Percentiles rank a stretch among this genome's conserved stretches.
Conservation (phyloP, 2,113 vertebrate species). For the Gymnogyps californianus region DNA sequence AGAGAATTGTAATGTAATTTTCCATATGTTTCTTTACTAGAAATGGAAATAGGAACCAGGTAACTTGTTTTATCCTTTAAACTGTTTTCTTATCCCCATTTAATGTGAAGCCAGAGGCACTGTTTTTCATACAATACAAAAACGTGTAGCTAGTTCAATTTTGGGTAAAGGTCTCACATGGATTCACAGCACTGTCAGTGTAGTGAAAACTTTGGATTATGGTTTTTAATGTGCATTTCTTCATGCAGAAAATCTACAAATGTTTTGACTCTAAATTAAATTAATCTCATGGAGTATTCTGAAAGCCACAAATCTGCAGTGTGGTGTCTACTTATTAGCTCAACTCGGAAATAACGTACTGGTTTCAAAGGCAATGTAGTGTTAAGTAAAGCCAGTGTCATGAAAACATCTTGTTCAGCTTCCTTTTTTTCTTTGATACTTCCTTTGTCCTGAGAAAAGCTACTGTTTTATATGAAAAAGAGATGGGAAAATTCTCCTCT, state of each 20-base stretch:
- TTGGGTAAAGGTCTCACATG: background rate
- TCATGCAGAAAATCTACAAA: slow-evolving; percentile 19
- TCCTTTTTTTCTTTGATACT: background rate
- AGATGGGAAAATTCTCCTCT: background rate
- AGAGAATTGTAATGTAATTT: background rate
- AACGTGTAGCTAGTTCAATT: background rate
- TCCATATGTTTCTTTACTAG: background rate
- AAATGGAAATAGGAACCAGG: background rate
- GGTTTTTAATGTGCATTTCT: background rate
- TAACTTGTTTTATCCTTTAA: background rate
- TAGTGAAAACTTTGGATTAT: background rate
- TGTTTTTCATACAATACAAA: background rate
- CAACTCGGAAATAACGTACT: background rate
- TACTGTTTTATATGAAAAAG: background rate
- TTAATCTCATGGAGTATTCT: background rate
- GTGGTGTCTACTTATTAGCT: background rate
- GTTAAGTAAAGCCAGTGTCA: background rate
- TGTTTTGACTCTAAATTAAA: background rate
- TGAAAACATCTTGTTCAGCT: background rate
- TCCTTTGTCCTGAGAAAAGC: background rate
- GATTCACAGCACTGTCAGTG: background rate
- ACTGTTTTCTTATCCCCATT: background rate
- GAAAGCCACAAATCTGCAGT: background rate
- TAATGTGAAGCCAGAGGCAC: background rate
- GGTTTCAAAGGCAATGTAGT: background rate